phyloP scores from a whole-genome alignment of 2,113 vertebrate genomes.

The Megatriorchis doriae region DNA sequence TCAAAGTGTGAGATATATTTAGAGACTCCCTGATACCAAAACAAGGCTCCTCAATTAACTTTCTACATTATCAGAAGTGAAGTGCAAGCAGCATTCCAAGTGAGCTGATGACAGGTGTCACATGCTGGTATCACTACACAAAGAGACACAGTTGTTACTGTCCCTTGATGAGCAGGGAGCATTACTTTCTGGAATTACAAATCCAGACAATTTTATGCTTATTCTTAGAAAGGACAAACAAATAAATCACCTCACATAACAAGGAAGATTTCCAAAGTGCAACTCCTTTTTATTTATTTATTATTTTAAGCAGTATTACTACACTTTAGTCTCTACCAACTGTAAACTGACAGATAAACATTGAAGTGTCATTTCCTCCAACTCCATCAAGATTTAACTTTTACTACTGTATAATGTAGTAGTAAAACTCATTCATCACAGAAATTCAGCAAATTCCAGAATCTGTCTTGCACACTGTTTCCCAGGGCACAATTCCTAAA shows the following conservation, averaged over 20 bases:
- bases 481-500: neutral
- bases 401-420: neutral
- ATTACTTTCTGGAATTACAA: conserved; percentile 17
- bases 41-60: neutral
- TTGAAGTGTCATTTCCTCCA: neutral
- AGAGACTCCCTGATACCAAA: neutral
- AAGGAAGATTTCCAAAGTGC: neutral
- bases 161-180: neutral
- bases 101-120: neutral
- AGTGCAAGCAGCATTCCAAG: neutral
- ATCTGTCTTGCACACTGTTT: neutral
- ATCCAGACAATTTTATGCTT: neutral
- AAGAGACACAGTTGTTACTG: conserved; percentile 8
- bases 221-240: neutral
- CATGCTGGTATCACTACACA: neutral
- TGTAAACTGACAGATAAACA: neutral
- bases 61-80: neutral
- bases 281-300: neutral
- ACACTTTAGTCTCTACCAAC: neutral
- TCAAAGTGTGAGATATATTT: neutral
- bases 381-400: neutral
- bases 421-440: neutral
- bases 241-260: neutral
- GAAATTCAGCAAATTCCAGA: neutral
- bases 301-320: neutral